These are phyloP conservation scores for Unio pictorum DNA, from an alignment of 2,888 invertebrate genomes.

Conservation along the genomic window DNA sequence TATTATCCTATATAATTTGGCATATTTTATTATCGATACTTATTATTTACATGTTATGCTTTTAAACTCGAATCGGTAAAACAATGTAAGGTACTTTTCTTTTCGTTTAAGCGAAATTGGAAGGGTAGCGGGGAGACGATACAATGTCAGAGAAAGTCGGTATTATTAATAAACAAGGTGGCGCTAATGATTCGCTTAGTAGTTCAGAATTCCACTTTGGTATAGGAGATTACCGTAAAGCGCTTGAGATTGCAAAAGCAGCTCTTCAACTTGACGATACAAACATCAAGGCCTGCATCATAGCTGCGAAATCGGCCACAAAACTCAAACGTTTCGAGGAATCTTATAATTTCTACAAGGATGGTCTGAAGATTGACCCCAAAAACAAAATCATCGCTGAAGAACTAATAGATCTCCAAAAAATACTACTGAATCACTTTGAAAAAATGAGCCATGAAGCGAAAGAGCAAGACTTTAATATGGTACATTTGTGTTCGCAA, in stretches of 20 bases:
- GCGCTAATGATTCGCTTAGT: slow-evolving; percentile 9
- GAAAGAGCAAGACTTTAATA: slow-evolving; percentile 50
- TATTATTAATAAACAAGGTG: too few relatives aligned
- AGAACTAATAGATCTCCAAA: slow-evolving; percentile 48
- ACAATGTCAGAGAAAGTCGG: too few relatives aligned
- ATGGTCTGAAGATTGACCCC: slow-evolving; percentile 49
- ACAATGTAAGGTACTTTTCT: too few relatives aligned
- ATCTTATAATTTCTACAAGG: slow-evolving; percentile 48
- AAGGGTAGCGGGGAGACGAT: too few relatives aligned
- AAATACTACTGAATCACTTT: slow-evolving; percentile 48
- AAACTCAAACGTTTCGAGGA: slow-evolving; percentile 47
- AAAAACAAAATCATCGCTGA: slow-evolving; percentile 41
- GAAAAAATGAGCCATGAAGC: slow-evolving; percentile 12
- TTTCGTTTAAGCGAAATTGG: too few relatives aligned
- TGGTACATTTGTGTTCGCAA: slow-evolving; percentile 54
- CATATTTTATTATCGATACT: too few relatives aligned
- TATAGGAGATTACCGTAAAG: slow-evolving; percentile 26
- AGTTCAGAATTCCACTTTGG: slow-evolving; percentile 16
- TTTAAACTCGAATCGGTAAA: too few relatives aligned
- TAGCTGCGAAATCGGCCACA: slow-evolving; percentile 43
- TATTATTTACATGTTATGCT: too few relatives aligned
- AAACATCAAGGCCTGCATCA: slow-evolving; percentile 26
- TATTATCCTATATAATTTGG: too few relatives aligned
- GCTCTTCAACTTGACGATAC: slow-evolving; percentile 33
- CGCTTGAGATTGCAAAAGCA: slow-evolving; percentile 39